Percentiles rank a stretch among this genome's conserved stretches.
phyloP scores from a whole-genome alignment of 1,140 invertebrate species.

The Drosophila aff. region DNA sequence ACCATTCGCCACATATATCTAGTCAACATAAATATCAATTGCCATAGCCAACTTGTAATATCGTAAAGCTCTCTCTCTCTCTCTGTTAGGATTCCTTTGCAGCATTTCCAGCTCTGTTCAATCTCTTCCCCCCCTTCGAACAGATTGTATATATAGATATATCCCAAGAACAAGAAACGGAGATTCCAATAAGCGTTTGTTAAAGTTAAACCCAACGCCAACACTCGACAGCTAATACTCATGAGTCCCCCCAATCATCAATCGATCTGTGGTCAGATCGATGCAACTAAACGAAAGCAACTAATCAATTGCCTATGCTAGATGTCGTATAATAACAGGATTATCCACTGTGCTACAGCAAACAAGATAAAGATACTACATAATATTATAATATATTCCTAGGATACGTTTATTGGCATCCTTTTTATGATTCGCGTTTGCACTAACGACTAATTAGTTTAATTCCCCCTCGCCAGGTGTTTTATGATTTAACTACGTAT shows the following conservation, averaged over 20 bases:
- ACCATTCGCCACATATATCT: constrained; percentile 53
- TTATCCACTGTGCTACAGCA: constrained; percentile 41
- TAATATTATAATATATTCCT: constrained; percentile 44
- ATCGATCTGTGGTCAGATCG: constrained; percentile 13
- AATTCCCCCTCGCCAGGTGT: constrained; percentile 45
- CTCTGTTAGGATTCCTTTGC: neutral
- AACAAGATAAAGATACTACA: constrained; percentile 23
- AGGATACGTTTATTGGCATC: constrained; percentile 36
- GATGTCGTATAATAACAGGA: constrained; percentile 63
- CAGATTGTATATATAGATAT: constrained; percentile 49
- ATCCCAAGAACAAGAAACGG: neutral
- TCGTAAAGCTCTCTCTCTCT: neutral
- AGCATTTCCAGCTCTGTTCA: neutral
- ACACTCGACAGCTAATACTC: constrained; percentile 26
- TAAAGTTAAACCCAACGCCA: constrained; percentile 49
- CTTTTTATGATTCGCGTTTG: constrained; percentile 40
- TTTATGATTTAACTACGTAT: constrained; percentile 64
- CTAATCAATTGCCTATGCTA: constrained; percentile 79
- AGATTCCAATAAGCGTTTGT: constrained; percentile 55
- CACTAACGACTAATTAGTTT: constrained; percentile 52
- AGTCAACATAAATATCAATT: constrained; percentile 51
- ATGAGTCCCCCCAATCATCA: constrained; percentile 44
- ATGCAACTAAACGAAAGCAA: constrained; percentile 77
- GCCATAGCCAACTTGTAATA: constrained; percentile 49
- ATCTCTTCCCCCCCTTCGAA: neutral